These are phyloP conservation scores for Smittia sp. DNA, from an alignment of 2,888 invertebrate genomes.

Conservation along the genomic window DNA sequence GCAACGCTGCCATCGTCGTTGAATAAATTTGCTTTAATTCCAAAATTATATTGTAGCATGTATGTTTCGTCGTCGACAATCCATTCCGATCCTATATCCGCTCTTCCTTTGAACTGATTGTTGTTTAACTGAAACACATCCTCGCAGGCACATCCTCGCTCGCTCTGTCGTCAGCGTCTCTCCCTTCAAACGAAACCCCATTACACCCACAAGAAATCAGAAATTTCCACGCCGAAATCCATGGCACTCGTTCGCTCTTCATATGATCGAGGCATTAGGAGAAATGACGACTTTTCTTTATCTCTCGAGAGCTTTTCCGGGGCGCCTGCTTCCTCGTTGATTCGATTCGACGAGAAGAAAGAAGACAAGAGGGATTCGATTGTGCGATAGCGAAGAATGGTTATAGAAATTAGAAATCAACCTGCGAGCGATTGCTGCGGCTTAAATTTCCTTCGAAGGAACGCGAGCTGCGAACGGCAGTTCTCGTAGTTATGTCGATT, in stretches of 20 bases:
- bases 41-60: slow-evolving; percentile 21
- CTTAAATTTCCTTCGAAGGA: not conserved
- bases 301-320: no score
- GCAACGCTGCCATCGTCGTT: slow-evolving; percentile 11
- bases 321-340: not conserved
- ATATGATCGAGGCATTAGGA: not conserved
- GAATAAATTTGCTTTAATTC: slow-evolving; percentile 39
- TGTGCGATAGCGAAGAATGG: slow-evolving; percentile 29
- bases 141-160: slow-evolving; percentile 1
- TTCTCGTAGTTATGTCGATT: slow-evolving; percentile 30
- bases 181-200: slow-evolving; percentile 5
- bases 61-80: not conserved
- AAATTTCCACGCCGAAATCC: not conserved
- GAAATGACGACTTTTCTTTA: slow-evolving; percentile 1
- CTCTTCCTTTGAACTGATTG: slow-evolving; percentile 5
- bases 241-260: not conserved
- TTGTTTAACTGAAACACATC: slow-evolving; percentile 11
- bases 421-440: slow-evolving; percentile 25
- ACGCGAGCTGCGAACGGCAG: not conserved
- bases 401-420: slow-evolving; percentile 34
- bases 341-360: not conserved
- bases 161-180: not conserved
- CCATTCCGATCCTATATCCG: slow-evolving; percentile 27
- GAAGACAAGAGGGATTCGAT: slow-evolving; percentile 19
- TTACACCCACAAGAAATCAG: slow-evolving; percentile 29